Conservation (phyloP, 2,888 invertebrate genomes). For the Coelopa pilipes region DNA sequence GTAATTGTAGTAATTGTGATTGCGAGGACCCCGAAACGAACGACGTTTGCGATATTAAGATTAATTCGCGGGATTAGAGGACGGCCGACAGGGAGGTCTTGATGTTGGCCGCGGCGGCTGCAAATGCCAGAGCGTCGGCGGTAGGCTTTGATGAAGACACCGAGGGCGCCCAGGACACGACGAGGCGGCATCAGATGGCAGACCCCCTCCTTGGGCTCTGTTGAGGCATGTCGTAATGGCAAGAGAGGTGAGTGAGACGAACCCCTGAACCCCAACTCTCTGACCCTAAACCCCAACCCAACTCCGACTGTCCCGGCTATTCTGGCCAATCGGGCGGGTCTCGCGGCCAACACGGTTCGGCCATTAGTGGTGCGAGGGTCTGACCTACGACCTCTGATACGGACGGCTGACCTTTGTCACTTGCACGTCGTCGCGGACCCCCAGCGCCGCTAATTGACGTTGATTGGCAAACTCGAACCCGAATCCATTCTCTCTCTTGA, state of each 20-base stretch:
- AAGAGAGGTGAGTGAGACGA: slow-evolving; percentile 65
- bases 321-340: too few species aligned
- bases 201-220: slow-evolving; percentile 66
- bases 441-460: too few species aligned
- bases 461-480: too few species aligned
- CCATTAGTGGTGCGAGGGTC: too few species aligned
- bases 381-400: too few species aligned
- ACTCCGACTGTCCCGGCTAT: too few species aligned
- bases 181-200: slow-evolving; percentile 59
- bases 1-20: background rate
- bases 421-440: too few species aligned
- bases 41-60: slow-evolving; percentile 8
- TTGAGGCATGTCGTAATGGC: slow-evolving; percentile 69
- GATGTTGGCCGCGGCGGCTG: slow-evolving; percentile 20
- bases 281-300: too few species aligned
- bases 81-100: background rate
- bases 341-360: too few species aligned
- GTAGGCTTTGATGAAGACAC: slow-evolving; percentile 52
- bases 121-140: slow-evolving; percentile 16
- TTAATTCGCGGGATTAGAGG: slow-evolving; percentile 5
- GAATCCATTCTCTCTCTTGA: too few species aligned
- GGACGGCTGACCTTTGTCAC: too few species aligned
- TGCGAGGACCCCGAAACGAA: background rate
- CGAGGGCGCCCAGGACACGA: slow-evolving; percentile 39
- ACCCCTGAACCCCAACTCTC: too few species aligned